Evolutionary conservation across 2,888 invertebrate genomes (phyloP), one percentile per base, ranked within the genome.

Genomic region (Pyrocoelia pectoralis): DNA sequence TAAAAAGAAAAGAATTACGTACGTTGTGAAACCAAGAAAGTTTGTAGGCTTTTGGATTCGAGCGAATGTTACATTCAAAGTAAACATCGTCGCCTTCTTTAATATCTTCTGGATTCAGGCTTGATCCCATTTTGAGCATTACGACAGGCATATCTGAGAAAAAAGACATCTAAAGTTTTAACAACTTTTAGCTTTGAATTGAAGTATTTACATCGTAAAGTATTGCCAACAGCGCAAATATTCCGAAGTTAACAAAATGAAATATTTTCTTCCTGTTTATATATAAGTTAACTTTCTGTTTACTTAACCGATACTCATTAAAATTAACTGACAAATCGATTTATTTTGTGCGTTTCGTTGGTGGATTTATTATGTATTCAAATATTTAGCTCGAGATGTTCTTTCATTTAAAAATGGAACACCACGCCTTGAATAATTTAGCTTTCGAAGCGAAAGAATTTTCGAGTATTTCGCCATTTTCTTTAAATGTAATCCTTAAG

Each of bases 1-100:
- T 13, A 29, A 50, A 13, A 50, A 24, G 14, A 29, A 29, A 52
- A 29, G 12, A 49, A 46, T 54, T 41, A 89, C 92, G 91, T 84
- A 94, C 94, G 77, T 91, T 91, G 80, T 94, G 93, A 80, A 90
- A 94, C 94, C 94, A 94, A 63, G 91, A 88, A 73, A 94, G 88
- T 78, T 93, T 90, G 82, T 93, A 91, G 28, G 89, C 88, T 77
- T 90, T 91, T 13, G 94, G 94, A 83, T 94, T 94, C 52, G 94
- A 90, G 77, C 88, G 87, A 68, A 94, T 92, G 70, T 89, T 88
- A 81, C 94, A 94, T 79, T 94, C 94, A 81, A 94, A 94, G 81
- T 94, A 94, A 62, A 93, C 94, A 80, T 94, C 94, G 77, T 93
- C 94, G 29, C 93, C 93, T 82, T 94, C 94, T 81, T 94, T 94